Base-by-base conservation (phyloP, 2,888 invertebrate species). In the Tinea pellionella region DNA sequence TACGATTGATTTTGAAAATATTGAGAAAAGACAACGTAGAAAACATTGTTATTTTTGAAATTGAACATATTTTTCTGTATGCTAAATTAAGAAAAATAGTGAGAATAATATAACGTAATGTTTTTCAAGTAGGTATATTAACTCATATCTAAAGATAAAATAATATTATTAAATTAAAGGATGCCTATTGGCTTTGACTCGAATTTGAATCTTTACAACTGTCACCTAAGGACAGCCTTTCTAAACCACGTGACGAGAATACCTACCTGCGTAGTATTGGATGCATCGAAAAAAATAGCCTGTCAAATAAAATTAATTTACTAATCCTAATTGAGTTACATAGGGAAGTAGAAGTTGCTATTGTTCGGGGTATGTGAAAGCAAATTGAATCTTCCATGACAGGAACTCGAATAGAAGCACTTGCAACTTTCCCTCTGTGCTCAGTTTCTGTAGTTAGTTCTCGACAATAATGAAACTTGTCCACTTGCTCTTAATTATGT, bases 361-460 rank as follows among this genome's bases (percentile, higher is more conserved):
- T 51, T 53, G 53, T 53, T 53, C 18, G 12, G 53, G 12, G 24
- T 53, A 24, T 16, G 53, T 12, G 19, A 24, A 24, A 18, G 24
- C 12, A 53, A 53, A 53, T 53, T 53, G 24, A 53, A 53, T 53
- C 53, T 53, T 8, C 19, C 24, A 18, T 53, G 53, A 53, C 53
- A 53, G 53, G 53, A 53, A 53, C 19, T 24, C 53, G 12, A 53
- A 53, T 24, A 15, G 15, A 37, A 53, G 53, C 53, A 24, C 53
- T 53, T 53, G 53, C 19, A 53, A 53, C 19, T 53, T 53, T 24
- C 53, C 18, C 47, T 53, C 2, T 9, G 9, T 12, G 2, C 19
- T 7, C 53, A 53, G 53, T 53, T 24, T 9, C 53, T 8, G 24
- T 24, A 53, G 19, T 53, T 18, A 53, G 47, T 47, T 16, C 8